Conservation (phyloP, 2,888 invertebrate species). For the Strigamia maritima region DNA sequence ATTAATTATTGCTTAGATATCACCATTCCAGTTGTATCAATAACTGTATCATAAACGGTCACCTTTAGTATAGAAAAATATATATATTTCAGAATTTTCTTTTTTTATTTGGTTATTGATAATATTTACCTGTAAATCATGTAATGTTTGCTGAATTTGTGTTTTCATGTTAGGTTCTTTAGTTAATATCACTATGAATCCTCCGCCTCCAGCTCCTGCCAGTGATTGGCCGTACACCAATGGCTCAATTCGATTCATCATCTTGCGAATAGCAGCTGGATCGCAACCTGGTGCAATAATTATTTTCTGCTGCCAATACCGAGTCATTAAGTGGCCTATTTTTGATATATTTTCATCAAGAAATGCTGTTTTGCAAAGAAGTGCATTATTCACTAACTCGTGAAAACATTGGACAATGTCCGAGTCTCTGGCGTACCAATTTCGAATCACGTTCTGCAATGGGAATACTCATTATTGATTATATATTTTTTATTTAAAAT, state of each 20-base stretch:
- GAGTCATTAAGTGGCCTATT: constrained; percentile 50
- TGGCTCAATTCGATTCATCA: constrained; percentile 49
- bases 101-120: background rate
- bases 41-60: background rate
- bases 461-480: background rate
- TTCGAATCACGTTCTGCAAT: constrained; percentile 53
- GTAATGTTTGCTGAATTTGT: background rate
- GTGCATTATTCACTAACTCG: constrained; percentile 50
- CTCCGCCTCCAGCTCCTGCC: constrained; percentile 55
- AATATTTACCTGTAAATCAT: background rate
- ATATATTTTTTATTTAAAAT: background rate
- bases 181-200: constrained; percentile 52
- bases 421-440: constrained; percentile 54
- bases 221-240: constrained; percentile 50
- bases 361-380: constrained; percentile 45
- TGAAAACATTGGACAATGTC: constrained; percentile 52
- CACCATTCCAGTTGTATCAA: background rate
- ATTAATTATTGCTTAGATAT: background rate
- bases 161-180: constrained; percentile 46
- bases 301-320: constrained; percentile 54
- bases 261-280: constrained; percentile 48
- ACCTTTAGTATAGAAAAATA: background rate
- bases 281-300: constrained; percentile 54
- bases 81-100: no score
- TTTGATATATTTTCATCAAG: constrained; percentile 47